Conservation (phyloP, 2,888 invertebrate genomes). For the Brassicogethes aeneus region DNA sequence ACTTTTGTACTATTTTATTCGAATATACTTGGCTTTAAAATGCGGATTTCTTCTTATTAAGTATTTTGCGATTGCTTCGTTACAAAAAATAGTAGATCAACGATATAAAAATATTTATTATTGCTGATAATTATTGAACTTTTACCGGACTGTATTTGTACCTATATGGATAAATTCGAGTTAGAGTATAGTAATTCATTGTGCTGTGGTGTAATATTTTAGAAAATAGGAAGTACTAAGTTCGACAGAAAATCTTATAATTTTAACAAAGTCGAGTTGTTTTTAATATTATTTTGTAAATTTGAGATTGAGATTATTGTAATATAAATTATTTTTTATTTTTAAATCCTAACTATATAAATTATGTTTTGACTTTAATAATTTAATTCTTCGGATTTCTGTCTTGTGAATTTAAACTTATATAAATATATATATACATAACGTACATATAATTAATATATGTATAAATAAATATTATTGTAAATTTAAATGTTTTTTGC, state of each 20-base stretch:
- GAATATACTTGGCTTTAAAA: too few relatives aligned
- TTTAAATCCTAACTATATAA: slow-evolving; percentile 28
- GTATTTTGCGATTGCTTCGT: too few relatives aligned
- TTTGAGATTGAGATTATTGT: slow-evolving; percentile 25
- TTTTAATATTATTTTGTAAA: slow-evolving; percentile 30
- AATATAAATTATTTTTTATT: slow-evolving; percentile 32
- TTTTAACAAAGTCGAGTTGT: slow-evolving; percentile 15
- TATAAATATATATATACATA: slow-evolving; percentile 28
- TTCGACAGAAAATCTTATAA: slow-evolving; percentile 29
- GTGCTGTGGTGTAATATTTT: slow-evolving; percentile 45
- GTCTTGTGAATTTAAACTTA: slow-evolving; percentile 44
- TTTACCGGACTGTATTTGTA: slow-evolving; percentile 36
- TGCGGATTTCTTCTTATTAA: too few relatives aligned
- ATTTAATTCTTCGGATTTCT: slow-evolving; percentile 35
- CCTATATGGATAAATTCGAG: slow-evolving; percentile 40
- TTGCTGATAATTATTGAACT: not conserved
- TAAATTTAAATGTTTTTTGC: slow-evolving; percentile 29
- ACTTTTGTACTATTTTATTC: too few relatives aligned
- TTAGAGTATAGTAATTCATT: slow-evolving; percentile 41
- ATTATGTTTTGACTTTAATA: slow-evolving; percentile 31
- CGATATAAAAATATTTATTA: not conserved
- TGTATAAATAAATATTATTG: slow-evolving; percentile 44
- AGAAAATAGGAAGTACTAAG: slow-evolving; percentile 37
- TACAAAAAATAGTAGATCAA: too few relatives aligned
- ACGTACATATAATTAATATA: slow-evolving; percentile 41